Conservation (phyloP, 2,888 invertebrate genomes). For the Thera obeliscata region DNA sequence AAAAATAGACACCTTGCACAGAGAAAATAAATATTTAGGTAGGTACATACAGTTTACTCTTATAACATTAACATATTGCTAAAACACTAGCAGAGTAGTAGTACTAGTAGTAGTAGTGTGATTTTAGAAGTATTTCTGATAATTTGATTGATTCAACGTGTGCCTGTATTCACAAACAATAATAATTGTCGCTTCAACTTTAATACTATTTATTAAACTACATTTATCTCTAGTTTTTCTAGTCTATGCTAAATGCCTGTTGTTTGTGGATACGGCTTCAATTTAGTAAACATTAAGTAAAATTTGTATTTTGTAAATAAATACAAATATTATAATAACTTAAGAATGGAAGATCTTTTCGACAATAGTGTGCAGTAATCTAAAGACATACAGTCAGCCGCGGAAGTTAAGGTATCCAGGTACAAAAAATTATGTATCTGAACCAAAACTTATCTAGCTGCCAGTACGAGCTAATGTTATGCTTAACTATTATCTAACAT, state of each 20-base stretch:
- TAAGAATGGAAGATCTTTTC: no score
- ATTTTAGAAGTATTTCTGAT: no score
- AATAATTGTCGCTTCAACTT: not conserved
- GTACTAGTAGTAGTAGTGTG: no score
- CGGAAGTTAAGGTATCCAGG: no score
- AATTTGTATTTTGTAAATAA: no score
- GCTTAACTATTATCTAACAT: not conserved
- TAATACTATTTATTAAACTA: not conserved
- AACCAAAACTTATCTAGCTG: not conserved
- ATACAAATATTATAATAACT: no score
- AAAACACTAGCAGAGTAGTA: not conserved
- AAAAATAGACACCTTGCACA: not conserved
- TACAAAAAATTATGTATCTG: no score
- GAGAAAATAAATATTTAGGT: not conserved
- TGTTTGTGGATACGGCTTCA: slow-evolving; percentile 1
- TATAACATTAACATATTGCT: slow-evolving; percentile 1
- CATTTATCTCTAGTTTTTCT: not conserved
- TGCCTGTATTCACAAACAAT: not conserved
- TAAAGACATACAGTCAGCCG: not conserved
- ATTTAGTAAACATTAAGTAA: no score
- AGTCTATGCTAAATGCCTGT: not conserved
- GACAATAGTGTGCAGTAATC: no score
- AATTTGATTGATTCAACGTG: no score
- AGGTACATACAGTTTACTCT: not conserved
- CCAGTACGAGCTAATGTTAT: not conserved